Evolutionary conservation across 2,113 vertebrate genomes (phyloP), one percentile per base, ranked within the genome.

Genomic region (Pseudorhombus dupliciocellatus): DNA sequence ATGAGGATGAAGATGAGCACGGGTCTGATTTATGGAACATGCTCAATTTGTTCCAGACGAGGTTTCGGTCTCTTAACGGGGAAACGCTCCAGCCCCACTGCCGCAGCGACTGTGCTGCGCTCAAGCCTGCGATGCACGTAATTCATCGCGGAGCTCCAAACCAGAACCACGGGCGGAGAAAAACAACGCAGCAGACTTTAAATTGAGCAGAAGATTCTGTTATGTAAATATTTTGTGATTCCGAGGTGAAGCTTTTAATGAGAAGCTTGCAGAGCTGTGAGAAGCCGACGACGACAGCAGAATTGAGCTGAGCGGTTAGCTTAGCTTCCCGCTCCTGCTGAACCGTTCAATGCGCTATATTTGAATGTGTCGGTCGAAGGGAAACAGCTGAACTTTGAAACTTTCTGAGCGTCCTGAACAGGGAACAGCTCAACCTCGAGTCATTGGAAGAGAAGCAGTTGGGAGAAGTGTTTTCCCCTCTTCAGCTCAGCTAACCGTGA

Each of bases 201-300:
- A 80, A 81, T 57, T 55, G 53, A 80, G 76, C 68, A 46, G 68
- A 78, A 67, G 56, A 83, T 69, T 79, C 63, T 74, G 55, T 64
- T 84, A 62, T 80, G 80, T 78, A 77, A 85, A 87, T 46, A 20
- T 18, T 46, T 20, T 16, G 42, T 2, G 42, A 44, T 79, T 66
- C 76, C 18, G 46, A 16, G 12, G 16, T 18, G 12, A 40, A 44
- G 11, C 15, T 44, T 44, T 44, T 4, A 44, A 44, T 18, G 16
- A 44, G 42, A 14, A 14, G 37, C 26, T 5, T 28, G 26, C 26
- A 5, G 26, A 28, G 26, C 26, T n/a, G n/a, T n/a, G n/a, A n/a
- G n/a, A n/a, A n/a, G n/a, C n/a, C n/a, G n/a, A n/a, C n/a, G n/a
- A n/a, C n/a, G n/a, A n/a, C n/a, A n/a, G n/a, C n/a, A n/a, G n/a